Conservation (phyloP, 2,797 vertebrate species). For the Eulemur rubriventer region DNA sequence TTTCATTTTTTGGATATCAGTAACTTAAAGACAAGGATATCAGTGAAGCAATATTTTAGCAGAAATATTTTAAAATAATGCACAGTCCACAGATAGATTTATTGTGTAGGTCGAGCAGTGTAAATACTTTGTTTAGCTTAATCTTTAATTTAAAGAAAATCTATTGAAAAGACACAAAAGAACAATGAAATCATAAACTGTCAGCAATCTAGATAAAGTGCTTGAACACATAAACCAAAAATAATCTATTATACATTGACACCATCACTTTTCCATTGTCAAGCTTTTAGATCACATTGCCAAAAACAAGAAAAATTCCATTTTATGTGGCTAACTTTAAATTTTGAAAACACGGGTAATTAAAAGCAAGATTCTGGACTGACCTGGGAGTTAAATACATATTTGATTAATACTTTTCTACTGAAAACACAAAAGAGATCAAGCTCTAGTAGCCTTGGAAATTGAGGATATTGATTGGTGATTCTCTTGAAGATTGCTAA, state of each 20-base stretch:
- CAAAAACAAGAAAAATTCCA: slow-evolving; percentile 55
- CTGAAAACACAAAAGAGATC: slow-evolving; percentile 13
- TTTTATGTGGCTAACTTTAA: slow-evolving; percentile 68
- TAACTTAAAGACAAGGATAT: slow-evolving; percentile 78
- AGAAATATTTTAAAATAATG: slow-evolving; percentile 73
- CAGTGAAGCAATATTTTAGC: slow-evolving; percentile 56
- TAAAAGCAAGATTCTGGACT: neutral
- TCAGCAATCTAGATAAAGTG: slow-evolving; percentile 79
- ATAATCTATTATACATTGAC: slow-evolving; percentile 70
- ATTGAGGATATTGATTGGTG: neutral
- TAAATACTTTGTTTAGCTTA: slow-evolving; percentile 80
- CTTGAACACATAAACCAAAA: slow-evolving; percentile 74
- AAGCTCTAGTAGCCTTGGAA: neutral
- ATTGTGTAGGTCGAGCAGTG: slow-evolving; percentile 70
- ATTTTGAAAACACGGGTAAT: neutral
- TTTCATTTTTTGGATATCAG: slow-evolving; percentile 69
- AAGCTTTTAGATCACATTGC: slow-evolving; percentile 79
- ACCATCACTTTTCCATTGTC: slow-evolving; percentile 79
- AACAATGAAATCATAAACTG: slow-evolving; percentile 79
- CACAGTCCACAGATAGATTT: slow-evolving; percentile 59
- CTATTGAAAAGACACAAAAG: slow-evolving; percentile 76
- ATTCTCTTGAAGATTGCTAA: neutral
- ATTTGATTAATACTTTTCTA: slow-evolving; percentile 7
- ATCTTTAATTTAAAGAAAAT: slow-evolving; percentile 80
- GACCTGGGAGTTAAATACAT: neutral